These are phyloP conservation scores for Mus pahari DNA, from an alignment of 2,113 vertebrate species.

Conservation along the genomic window DNA sequence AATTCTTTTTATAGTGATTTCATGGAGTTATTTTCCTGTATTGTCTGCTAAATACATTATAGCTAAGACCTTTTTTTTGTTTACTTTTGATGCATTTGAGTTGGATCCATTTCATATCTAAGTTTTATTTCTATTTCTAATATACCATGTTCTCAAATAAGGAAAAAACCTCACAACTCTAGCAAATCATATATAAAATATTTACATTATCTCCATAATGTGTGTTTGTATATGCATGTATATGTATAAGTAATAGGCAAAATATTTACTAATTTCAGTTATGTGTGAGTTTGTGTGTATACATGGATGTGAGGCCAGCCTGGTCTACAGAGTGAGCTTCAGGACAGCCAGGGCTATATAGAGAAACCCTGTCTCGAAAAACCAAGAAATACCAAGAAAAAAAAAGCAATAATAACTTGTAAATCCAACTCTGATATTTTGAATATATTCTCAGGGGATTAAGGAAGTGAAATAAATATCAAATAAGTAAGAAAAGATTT, in stretches of 20 bases:
- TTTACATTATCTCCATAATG: not conserved
- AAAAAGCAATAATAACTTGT: not conserved
- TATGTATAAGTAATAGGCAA: not conserved
- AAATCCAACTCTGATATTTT: not conserved
- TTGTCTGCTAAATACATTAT: slow-evolving; percentile 13
- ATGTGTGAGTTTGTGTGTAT: not conserved
- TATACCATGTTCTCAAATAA: not conserved
- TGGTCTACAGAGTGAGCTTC: too few relatives aligned
- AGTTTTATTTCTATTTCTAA: not conserved
- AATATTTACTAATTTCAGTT: not conserved
- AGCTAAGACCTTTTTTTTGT: not conserved
- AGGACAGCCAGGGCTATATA: too few relatives aligned
- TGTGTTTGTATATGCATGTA: not conserved
- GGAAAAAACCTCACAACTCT: not conserved
- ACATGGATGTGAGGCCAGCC: not conserved
- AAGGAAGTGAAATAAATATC: not conserved
- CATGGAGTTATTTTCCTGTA: not conserved
- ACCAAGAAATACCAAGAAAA: too few relatives aligned
- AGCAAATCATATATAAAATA: not conserved
- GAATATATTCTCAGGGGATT: not conserved
- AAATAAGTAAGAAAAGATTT: not conserved
- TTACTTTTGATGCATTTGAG: not conserved
- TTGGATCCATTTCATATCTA: slow-evolving; percentile 18
- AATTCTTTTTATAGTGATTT: not conserved
- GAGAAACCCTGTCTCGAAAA: too few relatives aligned